Evolutionary conservation across 1,140 invertebrate genomes (phyloP), one percentile per base, ranked within the genome.

Genomic region (Nasonia giraulti): DNA sequence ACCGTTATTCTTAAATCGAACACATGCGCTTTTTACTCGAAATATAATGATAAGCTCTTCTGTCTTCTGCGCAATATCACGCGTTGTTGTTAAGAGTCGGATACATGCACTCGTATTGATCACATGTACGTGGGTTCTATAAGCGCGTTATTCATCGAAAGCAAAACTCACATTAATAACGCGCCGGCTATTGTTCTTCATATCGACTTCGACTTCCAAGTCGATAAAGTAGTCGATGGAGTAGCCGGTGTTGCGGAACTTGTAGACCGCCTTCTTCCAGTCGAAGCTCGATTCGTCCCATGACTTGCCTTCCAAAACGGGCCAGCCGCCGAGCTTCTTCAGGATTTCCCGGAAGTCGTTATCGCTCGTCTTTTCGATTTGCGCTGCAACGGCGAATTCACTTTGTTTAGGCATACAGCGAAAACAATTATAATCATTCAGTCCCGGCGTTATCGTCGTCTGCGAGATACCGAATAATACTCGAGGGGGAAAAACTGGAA

Each of bases 171-270:
- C 97, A 93, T 97, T 96, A 88, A 98, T 97, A 66, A 97, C 94
- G 69, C 97, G 93, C 83, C 94, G 95, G 0, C 96, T 96, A 27
- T 96, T 97, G 91, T 98, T 98, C 91, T 97, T 97, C 31, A 97
- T 94, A 92, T 98, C 97, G 20, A 97, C 96, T 8, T 96, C 95
- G 84, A 98, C 96, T 31, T 96, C 97, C 87, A 98, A 97, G 89
- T 98, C 97, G 23, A 99, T 94, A 89, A 98, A 96, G 89, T 98
- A 98, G 91, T 98, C 97, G 71, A 97, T 96, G n/a, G 96, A 97
- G 90, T 97, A 98, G 2, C 98, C 98, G 2, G 94, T 91, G 71
- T 93, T 93, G 40, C 96, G 94, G 92, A 97, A 97, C 82, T 94
- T 96, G 92, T 96, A 97, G 4, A 97, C 95, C 27, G 95, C 95